Base-by-base conservation (phyloP, 1,140 invertebrate genomes). In the Psix sp. region DNA sequence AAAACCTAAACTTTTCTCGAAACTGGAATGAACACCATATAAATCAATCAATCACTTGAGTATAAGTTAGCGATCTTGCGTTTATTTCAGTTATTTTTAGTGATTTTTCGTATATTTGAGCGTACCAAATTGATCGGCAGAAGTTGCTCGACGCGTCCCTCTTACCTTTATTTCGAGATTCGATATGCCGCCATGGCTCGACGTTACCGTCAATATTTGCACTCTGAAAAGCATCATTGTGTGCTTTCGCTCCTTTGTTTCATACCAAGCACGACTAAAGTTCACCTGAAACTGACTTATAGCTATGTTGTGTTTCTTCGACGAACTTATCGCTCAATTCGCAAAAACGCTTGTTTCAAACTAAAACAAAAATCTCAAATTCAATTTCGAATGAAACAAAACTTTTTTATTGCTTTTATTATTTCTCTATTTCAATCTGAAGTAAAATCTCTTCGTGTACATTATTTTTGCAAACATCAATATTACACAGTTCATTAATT, bases 41-140 rank as follows among this genome's bases (percentile, higher is more conserved):
- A 36, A 39, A 71, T 56, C 51, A 63, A 59, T 63, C 51, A 59
- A 51, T 65, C 51, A 16, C 42, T 13, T 7, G 24, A 6, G 9
- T 33, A 33, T 45, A 39, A 65, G 39, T 40, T 18, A 46, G 54
- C 45, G 46, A 52, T 54, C 46, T 31, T 14, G 46, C n/a, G n/a
- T 17, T 39, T 39, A 46, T 73, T 73, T 52, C 54, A 66, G 62
- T 74, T 74, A 74, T 67, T 74, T 66, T 74, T 74, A 74, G 60
- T 62, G 70, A 74, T 74, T 73, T 62, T 40, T 56, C 56, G 40
- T 65, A 54, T n/a, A n/a, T 59, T 45, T 39, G 48, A 65, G 48
- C 46, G 40, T 2, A 26, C 43, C 24, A 21, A 65, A 65, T 73
- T 73, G 54, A 73, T 65, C 68, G 60, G 20, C 68, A 45, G 54